phyloP scores from a whole-genome alignment of 2,888 invertebrate genomes.

The Nudaria mundana region DNA sequence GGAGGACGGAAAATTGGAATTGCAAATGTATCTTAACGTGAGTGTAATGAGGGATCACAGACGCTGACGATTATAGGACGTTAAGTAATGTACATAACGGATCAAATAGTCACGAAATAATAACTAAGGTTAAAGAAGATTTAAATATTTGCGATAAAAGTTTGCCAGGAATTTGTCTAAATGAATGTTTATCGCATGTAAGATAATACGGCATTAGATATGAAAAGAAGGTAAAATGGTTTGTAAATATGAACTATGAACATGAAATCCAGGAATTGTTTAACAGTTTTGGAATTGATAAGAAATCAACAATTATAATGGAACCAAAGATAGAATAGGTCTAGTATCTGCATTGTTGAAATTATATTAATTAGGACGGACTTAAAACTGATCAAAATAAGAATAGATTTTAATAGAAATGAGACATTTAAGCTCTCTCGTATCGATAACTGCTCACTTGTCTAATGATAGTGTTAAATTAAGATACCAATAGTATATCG shows the following conservation, averaged over 20 bases:
- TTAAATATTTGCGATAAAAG: conserved; percentile 20
- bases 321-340: conserved; percentile 63
- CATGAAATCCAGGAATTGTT: conserved; percentile 62
- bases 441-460: conserved; percentile 34
- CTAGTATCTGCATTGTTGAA: conserved; percentile 27
- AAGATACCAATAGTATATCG: conserved; percentile 21
- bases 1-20: conserved; percentile 7
- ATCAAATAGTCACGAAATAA: conserved; percentile 53
- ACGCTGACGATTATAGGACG: conserved; percentile 48
- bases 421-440: conserved; percentile 18
- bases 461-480: conserved; percentile 20
- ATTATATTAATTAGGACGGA: conserved; percentile 22
- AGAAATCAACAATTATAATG: conserved; percentile 55
- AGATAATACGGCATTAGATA: conserved; percentile 23
- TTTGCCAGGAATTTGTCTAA: conserved; percentile 20
- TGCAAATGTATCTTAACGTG: conserved; percentile 48
- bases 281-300: conserved; percentile 67
- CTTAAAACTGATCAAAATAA: conserved; percentile 11
- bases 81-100: conserved; percentile 67
- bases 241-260: conserved; percentile 25
- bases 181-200: conserved; percentile 20
- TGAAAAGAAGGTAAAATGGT: conserved; percentile 22
- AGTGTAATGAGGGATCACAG: conserved; percentile 68
- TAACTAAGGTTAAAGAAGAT: conserved; percentile 33
- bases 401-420: conserved; percentile 11